These are phyloP conservation scores for Isurus oxyrinchus DNA, from an alignment of 2,113 vertebrate genomes.

Conservation along the genomic window DNA sequence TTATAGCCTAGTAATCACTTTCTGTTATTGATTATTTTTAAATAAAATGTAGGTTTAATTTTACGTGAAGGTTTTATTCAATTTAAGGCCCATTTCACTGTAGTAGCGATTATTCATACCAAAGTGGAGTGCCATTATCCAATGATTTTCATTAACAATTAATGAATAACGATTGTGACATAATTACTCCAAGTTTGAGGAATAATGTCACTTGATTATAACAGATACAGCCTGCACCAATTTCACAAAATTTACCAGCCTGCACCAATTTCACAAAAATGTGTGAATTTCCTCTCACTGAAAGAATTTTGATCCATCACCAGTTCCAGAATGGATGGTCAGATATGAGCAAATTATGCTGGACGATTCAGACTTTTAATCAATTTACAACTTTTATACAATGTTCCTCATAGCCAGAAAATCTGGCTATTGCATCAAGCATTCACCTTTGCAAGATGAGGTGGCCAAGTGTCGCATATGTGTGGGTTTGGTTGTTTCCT, in stretches of 20 bases:
- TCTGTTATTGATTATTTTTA: constrained; percentile 21
- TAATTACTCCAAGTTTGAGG: constrained; percentile 21
- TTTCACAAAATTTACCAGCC: neutral
- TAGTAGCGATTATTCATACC: neutral
- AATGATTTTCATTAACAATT: constrained; percentile 11
- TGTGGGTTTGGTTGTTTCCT: neutral
- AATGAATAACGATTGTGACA: constrained; percentile 17
- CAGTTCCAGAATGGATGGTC: neutral
- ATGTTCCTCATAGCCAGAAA: neutral
- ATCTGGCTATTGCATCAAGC: neutral
- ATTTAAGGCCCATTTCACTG: constrained; percentile 24
- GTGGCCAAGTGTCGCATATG: neutral
- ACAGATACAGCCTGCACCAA: neutral
- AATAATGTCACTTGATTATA: neutral
- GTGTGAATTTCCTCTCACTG: neutral
- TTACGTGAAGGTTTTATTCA: constrained; percentile 13
- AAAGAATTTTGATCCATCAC: neutral
- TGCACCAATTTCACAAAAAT: neutral
- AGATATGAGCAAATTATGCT: neutral
- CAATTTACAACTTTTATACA: neutral
- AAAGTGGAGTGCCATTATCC: neutral
- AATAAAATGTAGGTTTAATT: constrained; percentile 31
- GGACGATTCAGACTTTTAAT: neutral
- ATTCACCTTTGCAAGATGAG: neutral
- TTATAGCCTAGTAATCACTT: constrained; percentile 14